These are phyloP conservation scores for Pachliopta kotzebuea DNA, from an alignment of 2,888 invertebrate genomes.

Conservation along the genomic window DNA sequence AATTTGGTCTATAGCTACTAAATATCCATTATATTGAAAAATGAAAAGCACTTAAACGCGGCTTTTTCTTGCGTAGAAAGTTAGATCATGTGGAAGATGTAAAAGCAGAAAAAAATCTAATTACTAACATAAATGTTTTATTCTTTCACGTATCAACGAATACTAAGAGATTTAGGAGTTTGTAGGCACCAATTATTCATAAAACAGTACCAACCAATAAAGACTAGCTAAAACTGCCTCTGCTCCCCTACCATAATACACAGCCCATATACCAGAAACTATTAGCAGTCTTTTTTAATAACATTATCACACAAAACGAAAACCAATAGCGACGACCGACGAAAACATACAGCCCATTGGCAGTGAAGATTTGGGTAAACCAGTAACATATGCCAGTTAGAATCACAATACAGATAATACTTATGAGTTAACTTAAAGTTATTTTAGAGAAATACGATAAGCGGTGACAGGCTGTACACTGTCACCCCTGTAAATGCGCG, in stretches of 20 bases:
- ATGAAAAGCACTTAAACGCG: neutral
- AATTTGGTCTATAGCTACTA: neutral
- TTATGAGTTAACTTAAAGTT: constrained; percentile 61
- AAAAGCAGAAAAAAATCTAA: too few species aligned
- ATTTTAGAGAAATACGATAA: constrained; percentile 63
- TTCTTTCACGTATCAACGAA: too few species aligned
- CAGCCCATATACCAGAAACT: constrained; percentile 50
- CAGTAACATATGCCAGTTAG: constrained; percentile 65
- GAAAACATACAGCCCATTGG: constrained; percentile 53
- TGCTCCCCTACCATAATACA: constrained; percentile 2
- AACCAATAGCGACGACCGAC: constrained; percentile 51
- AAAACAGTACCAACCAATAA: neutral
- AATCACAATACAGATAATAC: constrained; percentile 78
- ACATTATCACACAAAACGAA: constrained; percentile 59
- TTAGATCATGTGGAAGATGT: too few species aligned
- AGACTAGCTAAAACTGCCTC: constrained; percentile 1
- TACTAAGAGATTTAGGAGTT: neutral
- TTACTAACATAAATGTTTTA: too few species aligned
- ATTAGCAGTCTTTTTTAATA: constrained; percentile 50
- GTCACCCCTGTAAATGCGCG: constrained; percentile 33
- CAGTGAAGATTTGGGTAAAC: constrained; percentile 59
- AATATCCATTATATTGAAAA: neutral
- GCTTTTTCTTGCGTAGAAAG: too few species aligned
- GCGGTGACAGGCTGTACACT: constrained; percentile 56
- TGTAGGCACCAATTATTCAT: neutral